Evolutionary conservation across 2,797 vertebrate genomes (phyloP).

Genomic region (Pangasius sanitwongsei): DNA sequence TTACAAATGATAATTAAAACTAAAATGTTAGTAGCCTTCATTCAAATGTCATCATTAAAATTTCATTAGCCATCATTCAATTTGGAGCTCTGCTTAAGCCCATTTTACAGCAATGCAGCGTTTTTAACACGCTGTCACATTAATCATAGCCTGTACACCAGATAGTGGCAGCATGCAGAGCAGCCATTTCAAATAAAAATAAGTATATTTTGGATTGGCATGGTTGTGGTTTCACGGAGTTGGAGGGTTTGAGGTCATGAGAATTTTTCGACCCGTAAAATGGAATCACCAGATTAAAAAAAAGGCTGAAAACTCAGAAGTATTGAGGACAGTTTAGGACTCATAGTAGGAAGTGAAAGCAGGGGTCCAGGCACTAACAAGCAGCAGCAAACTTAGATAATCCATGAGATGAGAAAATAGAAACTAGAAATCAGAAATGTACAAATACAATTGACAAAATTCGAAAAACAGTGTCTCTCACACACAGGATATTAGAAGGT

Average conservation of each 20-base stretch:
- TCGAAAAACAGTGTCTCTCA: not conserved
- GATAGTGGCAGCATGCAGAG: not conserved
- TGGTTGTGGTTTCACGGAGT: not conserved
- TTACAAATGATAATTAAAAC: not conserved
- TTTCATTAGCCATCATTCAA: not conserved
- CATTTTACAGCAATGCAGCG: not conserved
- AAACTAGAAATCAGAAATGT: not conserved
- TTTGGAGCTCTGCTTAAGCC: not conserved
- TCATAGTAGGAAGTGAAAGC: not conserved
- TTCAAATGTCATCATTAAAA: not conserved
- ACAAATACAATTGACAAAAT: not conserved
- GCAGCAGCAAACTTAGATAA: not conserved
- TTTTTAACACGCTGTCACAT: not conserved
- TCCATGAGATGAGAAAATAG: not conserved
- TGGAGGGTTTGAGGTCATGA: not conserved
- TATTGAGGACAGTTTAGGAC: not conserved
- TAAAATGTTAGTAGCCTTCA: not conserved
- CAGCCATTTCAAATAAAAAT: not conserved
- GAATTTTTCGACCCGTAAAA: not conserved
- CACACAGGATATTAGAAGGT: not conserved
- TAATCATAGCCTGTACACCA: not conserved
- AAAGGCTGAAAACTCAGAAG: not conserved
- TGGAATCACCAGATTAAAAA: not conserved
- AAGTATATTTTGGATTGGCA: not conserved
- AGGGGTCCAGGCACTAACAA: not conserved